Evolutionary conservation across 2,888 invertebrate species (phyloP).

Genomic region (Plusia festucae): DNA sequence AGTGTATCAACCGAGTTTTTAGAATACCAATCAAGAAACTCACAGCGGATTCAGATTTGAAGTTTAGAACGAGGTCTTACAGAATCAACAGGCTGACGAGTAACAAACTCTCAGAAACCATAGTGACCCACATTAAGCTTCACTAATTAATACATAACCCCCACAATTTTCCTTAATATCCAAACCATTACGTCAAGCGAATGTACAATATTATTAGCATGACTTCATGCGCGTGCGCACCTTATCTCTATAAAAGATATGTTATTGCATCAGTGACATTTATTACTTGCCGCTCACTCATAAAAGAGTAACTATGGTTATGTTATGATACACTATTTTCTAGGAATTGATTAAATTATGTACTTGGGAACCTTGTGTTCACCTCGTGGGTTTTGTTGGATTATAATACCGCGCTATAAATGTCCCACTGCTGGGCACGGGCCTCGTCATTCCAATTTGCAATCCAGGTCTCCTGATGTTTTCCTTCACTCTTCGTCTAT

Average conservation of each 20-base stretch:
- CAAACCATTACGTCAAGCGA: constrained; percentile 7
- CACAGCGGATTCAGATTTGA: too few species aligned
- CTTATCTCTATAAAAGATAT: constrained; percentile 37
- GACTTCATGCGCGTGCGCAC: constrained; percentile 48
- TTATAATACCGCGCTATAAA: neutral
- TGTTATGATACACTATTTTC: constrained; percentile 21
- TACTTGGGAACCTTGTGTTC: neutral
- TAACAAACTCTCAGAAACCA: too few species aligned
- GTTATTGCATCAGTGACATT: constrained; percentile 31
- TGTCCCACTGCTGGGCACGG: too few species aligned
- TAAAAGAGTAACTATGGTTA: constrained; percentile 36
- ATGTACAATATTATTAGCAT: constrained; percentile 14
- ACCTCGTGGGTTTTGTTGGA: neutral
- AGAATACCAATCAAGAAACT: too few species aligned
- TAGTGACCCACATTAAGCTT: neutral
- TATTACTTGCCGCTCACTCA: constrained; percentile 39
- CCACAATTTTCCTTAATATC: constrained; percentile 3
- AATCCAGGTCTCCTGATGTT: too few species aligned
- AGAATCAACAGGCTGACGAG: too few species aligned
- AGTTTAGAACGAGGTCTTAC: too few species aligned
- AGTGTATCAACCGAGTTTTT: too few species aligned
- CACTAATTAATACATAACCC: neutral
- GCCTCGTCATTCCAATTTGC: too few species aligned
- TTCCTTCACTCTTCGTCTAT: too few species aligned
- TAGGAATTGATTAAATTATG: constrained; percentile 15